Percentiles rank a stretch among this genome's conserved stretches.
phyloP scores from a whole-genome alignment of 2,113 vertebrate genomes.

The human region DNA sequence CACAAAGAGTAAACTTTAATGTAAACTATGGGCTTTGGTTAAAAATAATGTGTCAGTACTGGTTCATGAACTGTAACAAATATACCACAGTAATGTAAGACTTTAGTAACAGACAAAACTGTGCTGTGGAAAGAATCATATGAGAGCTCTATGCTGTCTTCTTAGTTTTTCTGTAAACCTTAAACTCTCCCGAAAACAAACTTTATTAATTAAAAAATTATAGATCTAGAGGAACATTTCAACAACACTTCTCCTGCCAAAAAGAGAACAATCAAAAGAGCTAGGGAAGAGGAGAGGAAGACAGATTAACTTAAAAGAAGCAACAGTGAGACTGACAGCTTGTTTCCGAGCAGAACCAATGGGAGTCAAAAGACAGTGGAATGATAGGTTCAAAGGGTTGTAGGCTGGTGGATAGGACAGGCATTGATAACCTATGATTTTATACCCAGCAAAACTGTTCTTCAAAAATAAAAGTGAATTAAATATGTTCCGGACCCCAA shows the following conservation, averaged over 20 bases:
- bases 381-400: accelerated
- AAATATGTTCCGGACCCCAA: not conserved
- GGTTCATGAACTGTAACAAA: not conserved
- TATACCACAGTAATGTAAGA: not conserved
- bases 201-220: not conserved
- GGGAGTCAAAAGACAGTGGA: not conserved
- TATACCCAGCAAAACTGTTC: not conserved
- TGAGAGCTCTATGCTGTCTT: not conserved
- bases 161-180: not conserved
- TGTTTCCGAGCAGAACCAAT: not conserved
- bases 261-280: not conserved
- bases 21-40: not conserved
- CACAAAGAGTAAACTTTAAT: not conserved
- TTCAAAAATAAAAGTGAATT: not conserved
- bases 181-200: not conserved
- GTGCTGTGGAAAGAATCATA: not conserved
- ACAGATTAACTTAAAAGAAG: not conserved
- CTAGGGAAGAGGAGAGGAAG: not conserved
- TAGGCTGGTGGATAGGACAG: too few relatives aligned
- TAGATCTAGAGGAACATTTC: not conserved
- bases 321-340: not conserved
- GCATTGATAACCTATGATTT: not conserved
- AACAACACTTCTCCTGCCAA: not conserved
- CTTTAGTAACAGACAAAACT: not conserved
- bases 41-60: not conserved